A percentile compares a stretch with the other conserved stretches of the same genome.
Conservation (phyloP, 2,797 vertebrate genomes). For the Poecilia gillii region DNA sequence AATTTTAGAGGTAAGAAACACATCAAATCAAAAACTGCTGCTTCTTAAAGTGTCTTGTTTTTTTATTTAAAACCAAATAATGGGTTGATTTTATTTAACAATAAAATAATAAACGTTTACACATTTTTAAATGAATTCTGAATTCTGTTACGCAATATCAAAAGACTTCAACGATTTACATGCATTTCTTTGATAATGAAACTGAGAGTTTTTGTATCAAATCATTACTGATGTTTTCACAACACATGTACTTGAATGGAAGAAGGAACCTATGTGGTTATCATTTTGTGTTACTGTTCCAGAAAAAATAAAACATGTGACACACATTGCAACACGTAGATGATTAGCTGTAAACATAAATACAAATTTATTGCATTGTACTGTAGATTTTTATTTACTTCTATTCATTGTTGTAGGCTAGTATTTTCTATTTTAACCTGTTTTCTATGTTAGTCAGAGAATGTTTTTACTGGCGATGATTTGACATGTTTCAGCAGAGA, state of each 20-base stretch:
- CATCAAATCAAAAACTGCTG: not conserved
- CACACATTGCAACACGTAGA: slow-evolving; percentile 6
- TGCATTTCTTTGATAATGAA: not conserved
- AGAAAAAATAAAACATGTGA: slow-evolving; percentile 1
- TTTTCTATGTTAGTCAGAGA: not conserved
- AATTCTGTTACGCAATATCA: not conserved
- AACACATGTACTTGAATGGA: not conserved
- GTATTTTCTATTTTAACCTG: not conserved
- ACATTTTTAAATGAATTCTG: not conserved
- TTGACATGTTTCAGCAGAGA: slow-evolving; percentile 30
- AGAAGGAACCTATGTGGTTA: not conserved
- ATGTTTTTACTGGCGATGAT: not conserved
- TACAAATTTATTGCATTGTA: not conserved
- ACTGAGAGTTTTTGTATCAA: slow-evolving; percentile 6
- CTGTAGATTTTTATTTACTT: not conserved
- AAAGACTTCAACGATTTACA: not conserved
- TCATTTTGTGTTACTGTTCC: not conserved
- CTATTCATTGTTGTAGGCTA: not conserved
- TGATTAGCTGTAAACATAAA: not conserved
- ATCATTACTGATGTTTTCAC: not conserved
- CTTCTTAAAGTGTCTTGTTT: too few relatives aligned
- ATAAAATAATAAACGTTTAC: not conserved
- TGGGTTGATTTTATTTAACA: not conserved
- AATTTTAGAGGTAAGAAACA: not conserved
- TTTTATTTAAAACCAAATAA: not conserved